Evolutionary conservation across 1,140 invertebrate species (phyloP), one percentile per base, ranked within the genome.

Genomic region (Cardiocondyla obscurior): DNA sequence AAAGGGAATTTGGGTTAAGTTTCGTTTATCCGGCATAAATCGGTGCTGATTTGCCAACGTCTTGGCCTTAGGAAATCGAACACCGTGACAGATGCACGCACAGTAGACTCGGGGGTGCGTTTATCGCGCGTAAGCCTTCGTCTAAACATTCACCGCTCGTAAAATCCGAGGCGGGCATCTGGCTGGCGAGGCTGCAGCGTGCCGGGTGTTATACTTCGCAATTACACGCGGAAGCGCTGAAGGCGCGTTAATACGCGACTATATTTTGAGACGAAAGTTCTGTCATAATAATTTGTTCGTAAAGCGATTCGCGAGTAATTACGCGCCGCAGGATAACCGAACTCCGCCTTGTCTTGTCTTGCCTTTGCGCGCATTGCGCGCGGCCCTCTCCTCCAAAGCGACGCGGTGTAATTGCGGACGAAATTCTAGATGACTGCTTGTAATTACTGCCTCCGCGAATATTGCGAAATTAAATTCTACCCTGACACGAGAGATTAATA

Each of bases 351-450:
- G 58, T 62, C 16, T 22, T n/a, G n/a, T n/a, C n/a, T 65, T 33
- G 10, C 12, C 36, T 14, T 4, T 4, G 19, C 30, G 14, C 28
- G 51, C 33, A 69, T 53, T 60, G 28, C 57, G 53, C 36, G 44
- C n/a, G n/a, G n/a, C n/a, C n/a, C n/a, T n/a, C n/a, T n/a, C 69
- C 69, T 19, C 30, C 62, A 28, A 25, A 85, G 36, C 28, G 30
- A n/a, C 4, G 16, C 7, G 39, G 28, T 46, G 51, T 85, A 85
- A 85, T 86, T 86, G 69, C 57, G 62, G 79, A 30, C 16, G 64
- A 86, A 85, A 86, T 72, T 86, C 84, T 62, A 19, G 60, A 36
- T 44, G 70, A 85, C 84, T 83, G 60, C 62, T 64, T 76, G 39
- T 83, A 83, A 86, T 83, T 73, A 64, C 67, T 28, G 55, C 16